A percentile compares a stretch with the other conserved stretches of the same genome.
Evolutionary conservation across 2,797 vertebrate species (phyloP).

Genomic region (Silurus aristotelis): DNA sequence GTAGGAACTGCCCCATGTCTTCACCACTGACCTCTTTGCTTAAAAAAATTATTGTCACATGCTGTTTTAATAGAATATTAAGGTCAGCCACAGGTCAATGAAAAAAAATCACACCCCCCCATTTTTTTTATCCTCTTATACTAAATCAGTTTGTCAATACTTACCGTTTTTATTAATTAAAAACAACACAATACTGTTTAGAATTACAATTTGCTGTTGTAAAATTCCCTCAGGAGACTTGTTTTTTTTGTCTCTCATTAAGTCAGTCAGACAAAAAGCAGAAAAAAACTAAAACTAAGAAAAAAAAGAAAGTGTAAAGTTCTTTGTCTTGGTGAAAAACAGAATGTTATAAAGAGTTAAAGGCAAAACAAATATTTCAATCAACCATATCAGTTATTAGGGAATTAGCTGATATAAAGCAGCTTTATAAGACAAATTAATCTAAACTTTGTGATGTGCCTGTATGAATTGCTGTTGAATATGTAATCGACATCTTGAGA

Average conservation of each 20-base stretch:
- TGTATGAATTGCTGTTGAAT: background rate
- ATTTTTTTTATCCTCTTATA: background rate
- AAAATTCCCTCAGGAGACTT: background rate
- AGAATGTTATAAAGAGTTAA: background rate
- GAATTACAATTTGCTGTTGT: background rate
- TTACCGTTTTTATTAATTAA: background rate
- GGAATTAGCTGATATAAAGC: background rate
- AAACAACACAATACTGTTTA: background rate
- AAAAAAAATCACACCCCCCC: background rate
- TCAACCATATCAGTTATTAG: background rate
- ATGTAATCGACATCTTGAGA: background rate
- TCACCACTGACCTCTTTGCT: background rate
- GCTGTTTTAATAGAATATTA: background rate
- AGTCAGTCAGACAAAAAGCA: background rate
- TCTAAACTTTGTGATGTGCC: background rate
- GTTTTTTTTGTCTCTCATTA: background rate
- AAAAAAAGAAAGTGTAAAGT: background rate
- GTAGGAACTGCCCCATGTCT: constrained; percentile 64
- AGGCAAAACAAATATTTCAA: background rate
- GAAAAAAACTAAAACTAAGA: background rate
- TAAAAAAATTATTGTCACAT: background rate
- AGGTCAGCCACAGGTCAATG: background rate
- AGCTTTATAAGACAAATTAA: too few species aligned
- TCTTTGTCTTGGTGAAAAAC: background rate
- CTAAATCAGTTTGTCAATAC: background rate